Evolutionary conservation across 2,888 invertebrate genomes (phyloP), one percentile per base, ranked within the genome.

Genomic region (Lucinisca nassula): DNA sequence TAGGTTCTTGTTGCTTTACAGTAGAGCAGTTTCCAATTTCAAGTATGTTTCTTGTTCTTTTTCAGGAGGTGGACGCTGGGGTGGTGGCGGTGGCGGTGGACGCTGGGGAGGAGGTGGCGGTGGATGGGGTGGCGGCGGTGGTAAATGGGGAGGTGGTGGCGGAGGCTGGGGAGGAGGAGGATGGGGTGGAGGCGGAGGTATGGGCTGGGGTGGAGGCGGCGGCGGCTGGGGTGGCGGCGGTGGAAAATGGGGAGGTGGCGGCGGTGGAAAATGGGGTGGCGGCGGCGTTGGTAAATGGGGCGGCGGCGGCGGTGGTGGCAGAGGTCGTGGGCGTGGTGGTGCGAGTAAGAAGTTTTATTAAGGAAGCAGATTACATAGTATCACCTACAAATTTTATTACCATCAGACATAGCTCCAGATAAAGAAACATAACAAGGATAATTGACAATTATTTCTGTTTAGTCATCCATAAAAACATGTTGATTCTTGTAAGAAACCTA

Each of bases 241-340:
- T 6, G 84, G 88, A 32, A 61, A 89, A 21, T 86, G 92, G 14
- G 77, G 89, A 24, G 79, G 91, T 30, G 84, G 88, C 14, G 49
- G 75, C 12, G 78, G 84, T 17, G 76, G 82, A 24, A 77, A 75
- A 49, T 81, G 90, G n/a, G 90, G 90, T 27, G 84, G 89, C 55
- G 79, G 83, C 32, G 75, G 79, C 3, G 58, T 85, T 21, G 61
- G 90, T n/a, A 67, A 82, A 37, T 82, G 90, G 27, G 81, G 88
- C 0, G 74, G 80, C 0, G 72, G 88, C 24, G 75, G 90, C 12
- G 88, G 92, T 21, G 81, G 89, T 17, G 85, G 92, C 8, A 82
- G 90, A 27, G 75, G 92, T 14, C 88, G 92, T 14, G 77, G 90
- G 24, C 74, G 92, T 27, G 81, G 89, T 12, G 77, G 85, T 3